A percentile compares a stretch with the other conserved stretches of the same genome.
Evolutionary conservation across 1,140 invertebrate species (phyloP).

Genomic region (Episyrphus balteatus): DNA sequence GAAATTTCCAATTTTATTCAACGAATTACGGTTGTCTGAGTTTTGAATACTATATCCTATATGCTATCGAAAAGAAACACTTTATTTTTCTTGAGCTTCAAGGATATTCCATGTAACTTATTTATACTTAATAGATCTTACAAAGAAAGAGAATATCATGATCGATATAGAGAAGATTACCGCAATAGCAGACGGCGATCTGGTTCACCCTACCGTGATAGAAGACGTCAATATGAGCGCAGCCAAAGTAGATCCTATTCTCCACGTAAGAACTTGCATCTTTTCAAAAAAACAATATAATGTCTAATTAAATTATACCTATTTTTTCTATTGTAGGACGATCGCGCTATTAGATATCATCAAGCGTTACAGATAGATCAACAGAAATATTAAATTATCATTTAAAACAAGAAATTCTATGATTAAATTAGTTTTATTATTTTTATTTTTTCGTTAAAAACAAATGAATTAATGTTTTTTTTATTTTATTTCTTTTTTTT

Average conservation of each 20-base stretch:
- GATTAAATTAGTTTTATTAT: neutral
- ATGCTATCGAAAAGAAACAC: no score
- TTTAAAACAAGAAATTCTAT: neutral
- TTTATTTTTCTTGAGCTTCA: no score
- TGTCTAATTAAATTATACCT: neutral
- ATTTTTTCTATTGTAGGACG: conserved; percentile 7
- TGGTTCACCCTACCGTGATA: conserved; percentile 23
- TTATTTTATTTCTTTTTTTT: neutral
- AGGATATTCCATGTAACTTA: no score
- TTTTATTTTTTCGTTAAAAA: no score
- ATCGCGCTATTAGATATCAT: conserved; percentile 5
- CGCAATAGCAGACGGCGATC: conserved; percentile 25
- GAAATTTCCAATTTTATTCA: no score
- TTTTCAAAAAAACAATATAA: neutral
- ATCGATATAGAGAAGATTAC: conserved; percentile 36
- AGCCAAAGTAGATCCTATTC: conserved; percentile 75
- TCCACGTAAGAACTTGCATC: conserved; percentile 51
- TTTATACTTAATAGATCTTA: no score
- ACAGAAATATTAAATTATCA: neutral
- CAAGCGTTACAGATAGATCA: neutral
- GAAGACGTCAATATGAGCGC: conserved; percentile 51
- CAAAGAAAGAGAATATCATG: neutral
- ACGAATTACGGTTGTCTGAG: no score
- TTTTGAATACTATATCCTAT: no score
- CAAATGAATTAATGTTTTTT: no score